Percentiles rank a stretch among this genome's conserved stretches.
These are phyloP conservation scores for Microctenopoma lineatum DNA, from an alignment of 2,797 vertebrate species.

Conservation along the genomic window DNA sequence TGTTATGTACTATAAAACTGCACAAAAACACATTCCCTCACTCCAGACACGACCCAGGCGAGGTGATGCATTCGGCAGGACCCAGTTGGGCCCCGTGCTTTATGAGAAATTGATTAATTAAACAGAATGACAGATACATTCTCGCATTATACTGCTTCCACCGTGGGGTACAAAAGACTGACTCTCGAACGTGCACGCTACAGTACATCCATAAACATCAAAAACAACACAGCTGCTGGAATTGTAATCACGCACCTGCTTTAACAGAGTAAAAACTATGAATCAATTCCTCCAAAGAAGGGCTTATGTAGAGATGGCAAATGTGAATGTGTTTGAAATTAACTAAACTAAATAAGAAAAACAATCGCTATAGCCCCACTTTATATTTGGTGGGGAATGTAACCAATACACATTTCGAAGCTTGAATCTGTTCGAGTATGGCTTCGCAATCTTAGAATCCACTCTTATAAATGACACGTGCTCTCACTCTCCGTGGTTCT, in stretches of 20 bases:
- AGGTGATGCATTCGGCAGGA: conserved; percentile 22
- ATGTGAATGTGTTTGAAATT: too few species aligned
- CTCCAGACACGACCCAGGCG: neutral
- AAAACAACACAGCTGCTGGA: neutral
- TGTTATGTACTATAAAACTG: conserved; percentile 10
- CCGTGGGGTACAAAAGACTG: neutral
- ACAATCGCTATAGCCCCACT: neutral
- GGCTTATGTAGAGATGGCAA: too few species aligned
- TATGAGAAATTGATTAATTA: conserved; percentile 12
- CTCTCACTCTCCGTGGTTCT: conserved; percentile 35
- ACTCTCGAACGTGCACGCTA: neutral
- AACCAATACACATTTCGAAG: neutral
- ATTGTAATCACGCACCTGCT: conserved; percentile 6
- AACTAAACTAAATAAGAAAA: neutral
- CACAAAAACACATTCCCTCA: conserved; percentile 1
- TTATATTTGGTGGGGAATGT: neutral
- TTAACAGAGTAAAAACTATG: conserved; percentile 5
- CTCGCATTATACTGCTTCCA: neutral
- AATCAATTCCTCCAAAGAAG: neutral
- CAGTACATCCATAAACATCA: neutral
- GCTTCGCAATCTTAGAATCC: neutral
- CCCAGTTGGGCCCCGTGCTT: conserved; percentile 23
- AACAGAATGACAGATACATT: conserved; percentile 13
- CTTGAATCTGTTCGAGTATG: neutral
- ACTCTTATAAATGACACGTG: conserved; percentile 20